Conservation (phyloP, 2,113 vertebrate species). For the Chloropsis hardwickii region DNA sequence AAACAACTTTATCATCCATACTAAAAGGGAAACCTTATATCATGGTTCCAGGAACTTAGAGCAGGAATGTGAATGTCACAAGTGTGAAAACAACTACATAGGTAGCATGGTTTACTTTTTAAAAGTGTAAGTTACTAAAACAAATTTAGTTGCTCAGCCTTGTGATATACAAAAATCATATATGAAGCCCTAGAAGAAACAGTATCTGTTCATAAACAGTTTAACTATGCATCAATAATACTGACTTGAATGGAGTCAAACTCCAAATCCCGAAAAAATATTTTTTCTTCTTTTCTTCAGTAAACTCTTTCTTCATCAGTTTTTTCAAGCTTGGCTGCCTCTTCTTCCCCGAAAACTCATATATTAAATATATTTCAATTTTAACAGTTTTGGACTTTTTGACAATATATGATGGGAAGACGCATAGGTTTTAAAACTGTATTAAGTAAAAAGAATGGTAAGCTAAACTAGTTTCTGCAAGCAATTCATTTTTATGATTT, state of each 20-base stretch:
- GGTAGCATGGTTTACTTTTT: not conserved
- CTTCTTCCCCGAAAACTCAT: not conserved
- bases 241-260: not conserved
- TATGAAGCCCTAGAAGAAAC: not conserved
- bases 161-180: not conserved
- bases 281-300: not conserved
- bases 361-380: not conserved
- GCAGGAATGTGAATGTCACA: not conserved
- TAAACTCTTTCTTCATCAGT: not conserved
- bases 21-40: not conserved
- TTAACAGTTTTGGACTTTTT: not conserved
- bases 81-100: not conserved
- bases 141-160: not conserved
- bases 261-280: not conserved
- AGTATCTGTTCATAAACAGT: not conserved
- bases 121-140: not conserved
- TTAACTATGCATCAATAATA: not conserved
- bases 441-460: not conserved
- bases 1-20: not conserved
- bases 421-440: not conserved
- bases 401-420: not conserved
- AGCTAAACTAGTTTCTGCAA: not conserved
- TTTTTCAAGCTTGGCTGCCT: not conserved
- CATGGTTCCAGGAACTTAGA: not conserved
- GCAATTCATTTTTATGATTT: not conserved